These are phyloP conservation scores for Seira musarum DNA, from an alignment of 2,888 invertebrate species.

Conservation along the genomic window DNA sequence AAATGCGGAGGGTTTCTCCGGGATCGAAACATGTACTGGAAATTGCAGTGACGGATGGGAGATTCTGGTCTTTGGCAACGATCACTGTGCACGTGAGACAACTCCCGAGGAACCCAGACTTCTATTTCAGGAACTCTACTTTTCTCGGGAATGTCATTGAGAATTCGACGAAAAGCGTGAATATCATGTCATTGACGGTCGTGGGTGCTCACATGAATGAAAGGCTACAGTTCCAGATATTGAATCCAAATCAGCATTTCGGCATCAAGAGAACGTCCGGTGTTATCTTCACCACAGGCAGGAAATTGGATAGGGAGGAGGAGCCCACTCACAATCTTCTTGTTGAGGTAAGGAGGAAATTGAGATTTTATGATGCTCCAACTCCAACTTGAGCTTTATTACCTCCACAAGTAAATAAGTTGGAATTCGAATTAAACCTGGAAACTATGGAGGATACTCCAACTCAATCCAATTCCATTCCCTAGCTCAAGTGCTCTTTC, in stretches of 20 bases:
- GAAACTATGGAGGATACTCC: too few relatives aligned
- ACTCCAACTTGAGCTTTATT: too few relatives aligned
- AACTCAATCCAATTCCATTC: too few relatives aligned
- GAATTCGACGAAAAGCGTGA: constrained; percentile 86
- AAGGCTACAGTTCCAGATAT: constrained; percentile 86
- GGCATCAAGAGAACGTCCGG: constrained; percentile 92
- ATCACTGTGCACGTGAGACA: constrained; percentile 81
- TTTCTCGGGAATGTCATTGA: constrained; percentile 88
- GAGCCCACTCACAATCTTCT: constrained; percentile 87
- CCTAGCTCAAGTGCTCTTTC: too few relatives aligned
- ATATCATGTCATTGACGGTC: constrained; percentile 89
- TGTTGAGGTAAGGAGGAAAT: constrained; percentile 87
- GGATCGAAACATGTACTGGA: constrained; percentile 79
- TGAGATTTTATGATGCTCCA: too few relatives aligned
- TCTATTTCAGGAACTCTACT: constrained; percentile 85
- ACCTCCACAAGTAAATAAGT: constrained; percentile 30
- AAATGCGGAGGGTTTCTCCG: constrained; percentile 78
- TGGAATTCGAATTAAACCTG: too few relatives aligned
- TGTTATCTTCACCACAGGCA: constrained; percentile 87
- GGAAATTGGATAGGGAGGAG: constrained; percentile 88
- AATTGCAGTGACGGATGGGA: constrained; percentile 88
- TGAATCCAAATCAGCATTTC: constrained; percentile 91
- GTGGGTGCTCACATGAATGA: constrained; percentile 90
- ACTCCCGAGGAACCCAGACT: constrained; percentile 80
- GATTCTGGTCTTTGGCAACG: constrained; percentile 82